phyloP scores from a whole-genome alignment of 2,797 vertebrate genomes.

The Periophthalmus magnuspinnatus region DNA sequence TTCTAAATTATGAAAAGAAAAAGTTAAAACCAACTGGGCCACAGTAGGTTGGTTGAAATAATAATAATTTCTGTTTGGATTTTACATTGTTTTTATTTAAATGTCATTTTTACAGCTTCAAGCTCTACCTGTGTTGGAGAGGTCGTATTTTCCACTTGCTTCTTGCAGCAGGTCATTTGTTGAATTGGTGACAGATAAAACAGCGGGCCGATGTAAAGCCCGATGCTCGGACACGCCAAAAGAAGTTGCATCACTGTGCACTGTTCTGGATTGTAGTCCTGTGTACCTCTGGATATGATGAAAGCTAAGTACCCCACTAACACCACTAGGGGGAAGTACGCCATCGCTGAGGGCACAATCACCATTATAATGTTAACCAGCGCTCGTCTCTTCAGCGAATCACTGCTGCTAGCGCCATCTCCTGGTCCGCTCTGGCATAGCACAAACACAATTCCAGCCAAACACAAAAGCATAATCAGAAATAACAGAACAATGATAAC shows the following conservation, averaged over 20 bases:
- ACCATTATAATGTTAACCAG: conserved; percentile 36
- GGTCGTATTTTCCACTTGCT: background rate
- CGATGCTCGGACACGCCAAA: conserved; percentile 39
- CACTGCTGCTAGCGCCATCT: background rate
- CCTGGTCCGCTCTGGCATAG: conserved; percentile 18
- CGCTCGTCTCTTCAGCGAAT: conserved; percentile 31
- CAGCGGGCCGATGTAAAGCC: conserved; percentile 56
- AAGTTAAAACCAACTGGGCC: too few species aligned
- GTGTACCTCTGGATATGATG: background rate
- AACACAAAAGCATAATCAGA: conserved; percentile 41
- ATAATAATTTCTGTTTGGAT: too few species aligned
- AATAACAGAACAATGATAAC: conserved; percentile 24
- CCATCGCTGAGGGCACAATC: conserved; percentile 25
- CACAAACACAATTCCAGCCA: conserved; percentile 28
- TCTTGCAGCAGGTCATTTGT: conserved; percentile 29
- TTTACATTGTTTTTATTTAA: too few species aligned
- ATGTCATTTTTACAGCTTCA: too few species aligned
- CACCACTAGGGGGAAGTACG: conserved; percentile 39
- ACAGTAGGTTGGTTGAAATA: too few species aligned
- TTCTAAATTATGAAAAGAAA: too few species aligned
- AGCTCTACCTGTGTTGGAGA: too few species aligned
- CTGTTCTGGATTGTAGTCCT: rapidly evolving
- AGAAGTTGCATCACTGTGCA: conserved; percentile 35
- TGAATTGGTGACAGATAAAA: conserved; percentile 54
- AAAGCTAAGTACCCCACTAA: conserved; percentile 12